phyloP scores from a whole-genome alignment of 2,113 vertebrate genomes.

The Oreochromis aureus region DNA sequence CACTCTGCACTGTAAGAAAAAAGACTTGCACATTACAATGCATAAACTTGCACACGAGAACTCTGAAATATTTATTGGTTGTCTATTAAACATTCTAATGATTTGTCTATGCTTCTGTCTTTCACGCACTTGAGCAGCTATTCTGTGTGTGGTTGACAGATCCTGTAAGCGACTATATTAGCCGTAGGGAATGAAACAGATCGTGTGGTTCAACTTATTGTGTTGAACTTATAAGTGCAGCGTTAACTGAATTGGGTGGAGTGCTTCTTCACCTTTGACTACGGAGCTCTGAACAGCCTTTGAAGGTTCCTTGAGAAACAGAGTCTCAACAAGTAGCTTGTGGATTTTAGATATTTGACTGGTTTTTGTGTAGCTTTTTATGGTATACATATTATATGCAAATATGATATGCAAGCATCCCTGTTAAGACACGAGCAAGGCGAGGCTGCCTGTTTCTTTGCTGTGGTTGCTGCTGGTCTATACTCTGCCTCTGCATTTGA shows the following conservation, averaged over 20 bases:
- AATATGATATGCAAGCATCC: not conserved
- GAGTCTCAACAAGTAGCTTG: not conserved
- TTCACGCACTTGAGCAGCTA: not conserved
- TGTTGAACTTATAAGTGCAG: not conserved
- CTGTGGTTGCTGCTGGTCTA: not conserved
- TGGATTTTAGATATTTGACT: not conserved
- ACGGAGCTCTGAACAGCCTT: not conserved
- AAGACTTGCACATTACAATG: not conserved
- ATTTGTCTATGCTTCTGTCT: not conserved
- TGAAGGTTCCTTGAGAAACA: not conserved
- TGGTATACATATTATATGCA: not conserved
- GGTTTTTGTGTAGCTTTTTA: rapidly evolving
- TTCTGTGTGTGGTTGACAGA: not conserved
- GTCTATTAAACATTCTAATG: not conserved
- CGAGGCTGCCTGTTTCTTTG: not conserved
- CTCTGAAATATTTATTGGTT: not conserved
- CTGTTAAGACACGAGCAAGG: not conserved
- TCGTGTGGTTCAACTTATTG: not conserved
- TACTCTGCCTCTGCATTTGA: not conserved
- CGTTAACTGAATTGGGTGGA: not conserved
- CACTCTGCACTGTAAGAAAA: not conserved
- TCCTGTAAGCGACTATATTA: not conserved
- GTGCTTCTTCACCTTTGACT: not conserved
- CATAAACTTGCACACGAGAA: not conserved
- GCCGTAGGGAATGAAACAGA: not conserved